A percentile compares a stretch with the other conserved stretches of the same genome.
phyloP scores from a whole-genome alignment of 2,888 invertebrate species.

The Ctena decussata region DNA sequence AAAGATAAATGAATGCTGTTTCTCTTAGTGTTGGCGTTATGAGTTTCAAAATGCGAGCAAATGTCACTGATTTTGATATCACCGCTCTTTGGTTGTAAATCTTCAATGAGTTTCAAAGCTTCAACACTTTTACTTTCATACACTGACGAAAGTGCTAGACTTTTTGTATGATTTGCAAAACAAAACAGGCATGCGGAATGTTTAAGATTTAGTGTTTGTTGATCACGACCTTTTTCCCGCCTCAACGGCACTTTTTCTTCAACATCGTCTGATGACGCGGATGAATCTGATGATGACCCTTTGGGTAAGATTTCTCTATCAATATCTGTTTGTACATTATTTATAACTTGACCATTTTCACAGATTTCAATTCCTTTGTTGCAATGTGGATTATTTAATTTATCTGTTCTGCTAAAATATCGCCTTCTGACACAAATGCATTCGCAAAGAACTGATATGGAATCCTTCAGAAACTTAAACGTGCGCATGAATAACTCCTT shows the following conservation, averaged over 20 bases:
- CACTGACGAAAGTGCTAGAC: not conserved
- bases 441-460: not conserved
- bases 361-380: not conserved
- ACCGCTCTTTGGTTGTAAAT: not conserved
- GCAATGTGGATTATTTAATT: not conserved
- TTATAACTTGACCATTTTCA: not conserved
- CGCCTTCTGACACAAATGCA: not conserved
- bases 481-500: constrained; percentile 58
- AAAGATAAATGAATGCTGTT: not conserved
- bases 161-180: constrained; percentile 9
- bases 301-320: not conserved
- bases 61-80: not conserved
- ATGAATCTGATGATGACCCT: not conserved
- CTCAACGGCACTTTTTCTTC: not conserved
- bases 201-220: not conserved
- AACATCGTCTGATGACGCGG: not conserved
- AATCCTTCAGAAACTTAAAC: not conserved
- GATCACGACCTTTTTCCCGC: not conserved
- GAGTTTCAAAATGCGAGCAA: not conserved
- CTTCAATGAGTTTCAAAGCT: not conserved
- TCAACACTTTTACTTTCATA: constrained; percentile 5
- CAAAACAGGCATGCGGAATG: constrained; percentile 26
- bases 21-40: not conserved
- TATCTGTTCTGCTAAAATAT: not conserved
- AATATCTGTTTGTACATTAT: not conserved